These are phyloP conservation scores for Oceanodroma leucorhoa DNA, from an alignment of 2,797 vertebrate genomes.

Conservation along the genomic window DNA sequence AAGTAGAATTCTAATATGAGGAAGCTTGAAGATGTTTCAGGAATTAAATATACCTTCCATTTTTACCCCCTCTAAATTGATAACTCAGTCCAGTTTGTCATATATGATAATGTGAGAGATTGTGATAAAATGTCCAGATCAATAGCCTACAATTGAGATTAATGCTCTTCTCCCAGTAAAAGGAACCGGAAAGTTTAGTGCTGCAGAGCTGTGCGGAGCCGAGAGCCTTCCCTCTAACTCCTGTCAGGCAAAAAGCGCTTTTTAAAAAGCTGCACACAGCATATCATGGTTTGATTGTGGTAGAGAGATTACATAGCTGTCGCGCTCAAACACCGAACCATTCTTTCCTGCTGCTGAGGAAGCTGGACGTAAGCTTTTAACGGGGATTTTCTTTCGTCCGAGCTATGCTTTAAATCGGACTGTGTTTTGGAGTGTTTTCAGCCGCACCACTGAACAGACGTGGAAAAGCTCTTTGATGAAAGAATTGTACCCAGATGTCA, in stretches of 20 bases:
- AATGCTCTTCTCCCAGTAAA: not conserved
- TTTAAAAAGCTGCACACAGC: not conserved
- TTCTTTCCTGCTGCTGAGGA: not conserved
- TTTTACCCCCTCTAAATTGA: not conserved
- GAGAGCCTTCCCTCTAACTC: not conserved
- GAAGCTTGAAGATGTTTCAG: not conserved
- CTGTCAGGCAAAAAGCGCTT: not conserved
- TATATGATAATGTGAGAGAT: not conserved
- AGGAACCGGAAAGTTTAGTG: not conserved
- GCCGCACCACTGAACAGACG: fast-evolving
- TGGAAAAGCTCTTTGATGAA: fast-evolving
- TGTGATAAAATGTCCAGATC: not conserved
- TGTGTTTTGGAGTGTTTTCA: fast-evolving
- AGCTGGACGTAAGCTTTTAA: fast-evolving
- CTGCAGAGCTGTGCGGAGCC: fast-evolving
- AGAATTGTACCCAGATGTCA: fast-evolving
- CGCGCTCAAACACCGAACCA: fast-evolving
- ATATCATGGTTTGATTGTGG: fast-evolving
- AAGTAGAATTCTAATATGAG: not conserved
- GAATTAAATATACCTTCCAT: constrained; percentile 4
- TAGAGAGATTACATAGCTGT: not conserved
- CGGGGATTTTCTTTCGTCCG: fast-evolving
- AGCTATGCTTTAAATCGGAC: fast-evolving
- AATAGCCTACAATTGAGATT: not conserved
- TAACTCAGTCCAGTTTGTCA: constrained; percentile 2